These are phyloP conservation scores for Petrolisthes manimaculis DNA, from an alignment of 2,888 invertebrate species.

Conservation along the genomic window DNA sequence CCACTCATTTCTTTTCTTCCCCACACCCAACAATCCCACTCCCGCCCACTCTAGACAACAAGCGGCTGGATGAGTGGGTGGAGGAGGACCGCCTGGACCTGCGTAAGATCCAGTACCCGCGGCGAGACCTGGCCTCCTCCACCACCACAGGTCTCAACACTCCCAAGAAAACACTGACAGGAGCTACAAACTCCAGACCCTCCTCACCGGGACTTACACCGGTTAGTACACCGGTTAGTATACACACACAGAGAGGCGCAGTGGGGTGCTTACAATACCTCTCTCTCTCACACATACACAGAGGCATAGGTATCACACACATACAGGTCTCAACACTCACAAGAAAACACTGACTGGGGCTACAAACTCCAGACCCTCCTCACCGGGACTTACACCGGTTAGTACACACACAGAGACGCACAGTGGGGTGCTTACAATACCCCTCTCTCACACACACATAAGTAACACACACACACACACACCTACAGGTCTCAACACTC, in stretches of 20 bases:
- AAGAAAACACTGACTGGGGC: too few species aligned
- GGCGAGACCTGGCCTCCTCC: constrained; percentile 59
- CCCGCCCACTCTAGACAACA: constrained; percentile 76
- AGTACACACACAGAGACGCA: too few species aligned
- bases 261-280: neutral
- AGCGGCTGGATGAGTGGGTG: constrained; percentile 99
- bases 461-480: neutral
- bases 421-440: too few species aligned
- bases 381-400: too few species aligned
- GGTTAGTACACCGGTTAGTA: too few species aligned
- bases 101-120: constrained; percentile 90
- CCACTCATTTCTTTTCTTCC: too few species aligned
- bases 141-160: constrained; percentile 65
- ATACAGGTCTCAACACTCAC: too few species aligned
- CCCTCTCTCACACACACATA: too few species aligned
- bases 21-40: too few species aligned
- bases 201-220: constrained; percentile 58
- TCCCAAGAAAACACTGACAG: constrained; percentile 62
- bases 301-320: too few species aligned
- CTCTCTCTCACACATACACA: neutral
- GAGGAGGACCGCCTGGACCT: constrained; percentile 92
- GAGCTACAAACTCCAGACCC: constrained; percentile 59
- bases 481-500: too few species aligned
- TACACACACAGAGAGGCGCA: neutral
- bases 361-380: too few species aligned